Conservation (phyloP, 1,140 invertebrate species). For the Cardiocondyla obscurior region DNA sequence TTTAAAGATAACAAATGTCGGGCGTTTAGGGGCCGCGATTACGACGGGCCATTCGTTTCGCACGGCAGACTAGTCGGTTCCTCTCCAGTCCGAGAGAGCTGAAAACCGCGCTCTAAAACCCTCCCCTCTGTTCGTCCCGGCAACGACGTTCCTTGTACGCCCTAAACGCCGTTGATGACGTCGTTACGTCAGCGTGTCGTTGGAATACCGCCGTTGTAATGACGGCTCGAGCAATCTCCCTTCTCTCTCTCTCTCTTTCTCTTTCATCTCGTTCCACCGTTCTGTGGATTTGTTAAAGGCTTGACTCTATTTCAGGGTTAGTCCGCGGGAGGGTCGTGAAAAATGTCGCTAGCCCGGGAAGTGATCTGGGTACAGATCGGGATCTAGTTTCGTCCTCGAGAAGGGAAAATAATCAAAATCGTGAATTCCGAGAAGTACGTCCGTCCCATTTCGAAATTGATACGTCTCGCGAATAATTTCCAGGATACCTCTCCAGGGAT, state of each 20-base stretch:
- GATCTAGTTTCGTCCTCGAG: neutral
- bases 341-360: neutral
- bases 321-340: neutral
- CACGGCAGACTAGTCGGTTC: conserved; percentile 25
- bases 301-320: conserved; percentile 10
- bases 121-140: conserved; percentile 2
- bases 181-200: conserved; percentile 45
- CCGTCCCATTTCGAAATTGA: neutral
- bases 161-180: conserved; percentile 52
- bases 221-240: neutral
- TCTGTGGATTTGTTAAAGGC: neutral
- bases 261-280: neutral
- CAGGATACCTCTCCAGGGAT: neutral
- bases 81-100: conserved; percentile 31
- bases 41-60: conserved; percentile 73
- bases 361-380: neutral
- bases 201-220: neutral
- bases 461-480: neutral
- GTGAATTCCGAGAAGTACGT: neutral
- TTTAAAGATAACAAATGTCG: conserved; percentile 79
- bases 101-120: conserved; percentile 38
- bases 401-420: conserved; percentile 20
- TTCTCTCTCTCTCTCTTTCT: no score
- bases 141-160: conserved; percentile 17
- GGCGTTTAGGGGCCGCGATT: conserved; percentile 71